Base-by-base conservation (phyloP, 2,888 invertebrate genomes). In the Eucera pruinosa region DNA sequence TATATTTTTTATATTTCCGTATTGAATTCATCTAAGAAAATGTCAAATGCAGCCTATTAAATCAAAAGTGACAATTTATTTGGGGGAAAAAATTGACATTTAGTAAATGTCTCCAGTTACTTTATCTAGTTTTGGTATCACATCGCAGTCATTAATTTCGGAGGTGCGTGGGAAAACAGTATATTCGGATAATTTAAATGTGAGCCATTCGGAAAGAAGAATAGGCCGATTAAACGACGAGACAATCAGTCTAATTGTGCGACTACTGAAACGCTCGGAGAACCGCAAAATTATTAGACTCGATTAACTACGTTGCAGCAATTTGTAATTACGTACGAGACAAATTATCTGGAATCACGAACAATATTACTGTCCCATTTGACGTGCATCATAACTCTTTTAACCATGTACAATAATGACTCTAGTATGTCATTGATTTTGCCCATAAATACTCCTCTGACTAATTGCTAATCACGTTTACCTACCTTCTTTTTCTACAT, bases 331-430 rank as follows among this genome's bases (percentile, higher is more conserved):
- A 54, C 55, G 36, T 43, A 9, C 33, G 25, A 25, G 78, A 69
- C 69, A 69, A 62, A 79, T 82, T 78, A 69, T 69, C 47, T 4
- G 54, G 36, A 70, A 73, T 74, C 61, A 65, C 67, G 61, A 45
- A 55, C 68, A 52, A 71, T 69, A 50, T 67, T 64, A 23, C 50
- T 52, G 62, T 41, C 15, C 1, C 25, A 13, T 20, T 54, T 47
- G 36, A 54, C 0, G 18, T 27, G 20, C 0, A 2, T 23, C 11
- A 15, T 11, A 23, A 45, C 45, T 52, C 33, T n/a, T 7, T 36
- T 15, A 18, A 25, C 18, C 47, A 15, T 39, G 1, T 15, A 4
- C n/a, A 20, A 36, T 25, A 7, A 39, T 39, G 18, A 45, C 6
- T 33, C 7, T 11, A 36, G 20, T 18, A 15, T 41, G 5, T 41